Evolutionary conservation across 2,888 invertebrate species (phyloP).

Genomic region (Flexamia atlantica): DNA sequence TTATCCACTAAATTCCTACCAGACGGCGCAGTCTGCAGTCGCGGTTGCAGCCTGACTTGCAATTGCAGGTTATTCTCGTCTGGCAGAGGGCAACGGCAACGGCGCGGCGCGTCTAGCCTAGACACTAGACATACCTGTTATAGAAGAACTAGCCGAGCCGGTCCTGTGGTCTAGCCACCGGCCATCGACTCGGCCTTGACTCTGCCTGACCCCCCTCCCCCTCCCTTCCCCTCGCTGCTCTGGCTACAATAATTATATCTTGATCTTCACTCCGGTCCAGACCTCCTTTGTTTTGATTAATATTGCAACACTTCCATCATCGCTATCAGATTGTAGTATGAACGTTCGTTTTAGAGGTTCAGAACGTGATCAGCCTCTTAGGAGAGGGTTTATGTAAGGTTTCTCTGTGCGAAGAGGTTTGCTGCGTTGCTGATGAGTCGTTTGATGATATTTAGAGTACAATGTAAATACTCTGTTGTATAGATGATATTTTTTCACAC

Average conservation of each 20-base stretch:
- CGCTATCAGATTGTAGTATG: neutral
- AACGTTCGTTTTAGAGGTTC: neutral
- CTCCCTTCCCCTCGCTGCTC: slow-evolving; percentile 1
- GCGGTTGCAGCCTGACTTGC: neutral
- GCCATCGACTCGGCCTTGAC: neutral
- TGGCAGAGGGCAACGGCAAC: neutral
- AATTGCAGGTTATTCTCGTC: neutral
- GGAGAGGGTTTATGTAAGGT: no score
- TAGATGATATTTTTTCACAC: no score
- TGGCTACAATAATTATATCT: slow-evolving; percentile 16
- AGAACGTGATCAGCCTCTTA: no score
- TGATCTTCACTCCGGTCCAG: neutral
- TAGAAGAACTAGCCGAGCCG: slow-evolving; percentile 31
- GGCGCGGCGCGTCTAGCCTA: neutral
- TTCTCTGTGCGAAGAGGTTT: no score
- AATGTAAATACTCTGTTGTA: no score
- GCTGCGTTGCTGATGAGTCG: no score
- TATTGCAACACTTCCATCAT: neutral
- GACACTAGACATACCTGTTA: slow-evolving; percentile 28
- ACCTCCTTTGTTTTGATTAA: slow-evolving; percentile 20
- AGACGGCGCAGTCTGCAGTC: neutral
- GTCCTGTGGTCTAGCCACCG: slow-evolving; percentile 19
- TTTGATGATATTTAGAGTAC: no score
- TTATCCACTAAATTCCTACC: neutral
- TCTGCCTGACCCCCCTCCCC: neutral